Conservation (phyloP, 2,113 vertebrate species). For the Callospermophilus lateralis region DNA sequence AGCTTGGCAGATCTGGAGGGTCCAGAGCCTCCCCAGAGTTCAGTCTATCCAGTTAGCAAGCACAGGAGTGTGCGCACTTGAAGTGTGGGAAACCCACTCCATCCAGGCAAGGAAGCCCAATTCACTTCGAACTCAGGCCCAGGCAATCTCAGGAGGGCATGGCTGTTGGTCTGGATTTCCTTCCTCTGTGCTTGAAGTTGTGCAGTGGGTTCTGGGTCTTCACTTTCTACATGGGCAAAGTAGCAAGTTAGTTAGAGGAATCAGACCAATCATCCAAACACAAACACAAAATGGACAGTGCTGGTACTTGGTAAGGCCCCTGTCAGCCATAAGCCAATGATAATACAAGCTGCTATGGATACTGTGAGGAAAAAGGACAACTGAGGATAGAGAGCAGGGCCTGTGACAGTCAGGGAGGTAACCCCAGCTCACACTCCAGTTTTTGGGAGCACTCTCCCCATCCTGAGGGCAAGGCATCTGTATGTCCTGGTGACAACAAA, state of each 20-base stretch:
- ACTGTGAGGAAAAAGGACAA: fast-evolving
- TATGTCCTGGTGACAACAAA: background rate
- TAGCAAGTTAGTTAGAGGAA: background rate
- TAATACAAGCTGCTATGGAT: background rate
- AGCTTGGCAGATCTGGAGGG: no score
- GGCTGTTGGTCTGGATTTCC: background rate
- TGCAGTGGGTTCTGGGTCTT: conserved; percentile 81
- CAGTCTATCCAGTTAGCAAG: background rate
- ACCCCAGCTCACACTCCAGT: fast-evolving
- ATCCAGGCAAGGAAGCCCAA: background rate
- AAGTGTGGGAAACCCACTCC: background rate
- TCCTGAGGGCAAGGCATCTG: background rate
- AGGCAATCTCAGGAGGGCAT: conserved; percentile 44
- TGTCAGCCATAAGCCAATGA: background rate
- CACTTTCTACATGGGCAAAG: conserved; percentile 33
- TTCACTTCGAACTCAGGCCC: background rate
- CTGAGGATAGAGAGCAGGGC: background rate
- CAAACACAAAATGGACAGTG: background rate
- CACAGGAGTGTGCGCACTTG: background rate
- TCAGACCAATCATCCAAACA: background rate
- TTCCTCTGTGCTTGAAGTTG: conserved; percentile 78
- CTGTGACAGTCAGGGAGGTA: fast-evolving
- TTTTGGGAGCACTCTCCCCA: background rate
- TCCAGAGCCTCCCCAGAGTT: background rate
- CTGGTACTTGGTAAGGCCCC: background rate